Evolutionary conservation across 2,113 vertebrate species (phyloP).

Genomic region (Eulemur rufifrons): DNA sequence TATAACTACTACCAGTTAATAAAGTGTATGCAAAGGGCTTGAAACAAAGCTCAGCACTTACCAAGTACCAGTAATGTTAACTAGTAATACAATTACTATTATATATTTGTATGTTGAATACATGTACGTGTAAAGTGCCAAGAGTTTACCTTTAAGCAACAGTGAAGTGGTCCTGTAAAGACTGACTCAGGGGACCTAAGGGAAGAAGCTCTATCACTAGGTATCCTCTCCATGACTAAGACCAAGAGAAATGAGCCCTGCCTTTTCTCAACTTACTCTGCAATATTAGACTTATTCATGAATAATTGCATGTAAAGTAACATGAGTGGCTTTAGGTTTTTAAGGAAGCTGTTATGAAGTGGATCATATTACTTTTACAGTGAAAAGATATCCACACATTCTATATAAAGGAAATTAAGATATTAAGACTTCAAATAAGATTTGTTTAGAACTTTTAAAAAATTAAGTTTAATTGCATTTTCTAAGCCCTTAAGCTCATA

Average conservation of each 20-base stretch:
- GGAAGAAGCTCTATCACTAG: background rate
- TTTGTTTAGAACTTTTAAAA: background rate
- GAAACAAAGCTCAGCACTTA: background rate
- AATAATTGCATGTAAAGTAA: background rate
- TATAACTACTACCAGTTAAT: background rate
- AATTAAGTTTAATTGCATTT: background rate
- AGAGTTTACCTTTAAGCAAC: background rate
- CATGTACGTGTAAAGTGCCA: background rate
- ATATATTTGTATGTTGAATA: background rate
- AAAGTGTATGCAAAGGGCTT: background rate
- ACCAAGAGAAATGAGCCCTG: background rate
- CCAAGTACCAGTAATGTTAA: background rate
- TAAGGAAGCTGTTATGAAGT: background rate
- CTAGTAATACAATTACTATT: background rate
- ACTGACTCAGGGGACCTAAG: background rate
- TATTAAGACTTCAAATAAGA: conserved; percentile 14
- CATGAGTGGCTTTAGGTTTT: background rate
- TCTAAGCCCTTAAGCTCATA: background rate
- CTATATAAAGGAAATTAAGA: background rate
- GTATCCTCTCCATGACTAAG: background rate
- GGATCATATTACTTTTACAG: background rate
- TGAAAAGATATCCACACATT: background rate
- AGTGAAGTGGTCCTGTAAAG: background rate
- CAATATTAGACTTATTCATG: background rate
- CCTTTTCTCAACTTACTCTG: background rate